Conservation (phyloP, 2,888 invertebrate species). For the Parascotia fuliginaria region DNA sequence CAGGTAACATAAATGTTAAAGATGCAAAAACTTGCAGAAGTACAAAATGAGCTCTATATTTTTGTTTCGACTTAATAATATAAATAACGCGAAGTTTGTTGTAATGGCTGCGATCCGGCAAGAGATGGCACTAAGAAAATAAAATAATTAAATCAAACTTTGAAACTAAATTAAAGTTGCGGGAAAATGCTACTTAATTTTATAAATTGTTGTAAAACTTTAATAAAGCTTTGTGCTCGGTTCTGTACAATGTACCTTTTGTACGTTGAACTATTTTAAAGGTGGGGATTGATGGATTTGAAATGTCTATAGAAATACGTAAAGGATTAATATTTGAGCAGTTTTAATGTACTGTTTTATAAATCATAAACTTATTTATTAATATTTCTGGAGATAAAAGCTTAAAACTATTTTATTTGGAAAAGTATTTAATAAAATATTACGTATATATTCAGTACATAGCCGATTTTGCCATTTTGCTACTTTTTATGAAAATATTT, state of each 20-base stretch:
- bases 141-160: conserved; percentile 4
- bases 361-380: too few species aligned
- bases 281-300: too few species aligned
- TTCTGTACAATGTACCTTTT: background rate
- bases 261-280: background rate
- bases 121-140: conserved; percentile 2
- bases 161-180: conserved; percentile 7
- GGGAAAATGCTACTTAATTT: conserved; percentile 4
- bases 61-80: background rate
- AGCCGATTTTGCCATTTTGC: too few species aligned
- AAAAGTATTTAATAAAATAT: too few species aligned
- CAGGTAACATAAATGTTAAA: background rate
- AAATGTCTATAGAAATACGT: too few species aligned
- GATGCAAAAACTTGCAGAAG: background rate
- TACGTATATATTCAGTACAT: too few species aligned
- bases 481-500: too few species aligned
- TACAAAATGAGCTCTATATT: background rate
- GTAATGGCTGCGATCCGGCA: background rate
- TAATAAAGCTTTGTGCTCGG: background rate
- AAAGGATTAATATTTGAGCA: too few species aligned
- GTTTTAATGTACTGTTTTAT: too few species aligned
- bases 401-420: too few species aligned
- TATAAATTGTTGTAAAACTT: conserved; percentile 2
- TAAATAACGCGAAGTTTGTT: background rate
- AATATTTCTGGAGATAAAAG: too few species aligned